Evolutionary conservation across 2,113 vertebrate genomes (phyloP).

Genomic region (Gavia stellata): DNA sequence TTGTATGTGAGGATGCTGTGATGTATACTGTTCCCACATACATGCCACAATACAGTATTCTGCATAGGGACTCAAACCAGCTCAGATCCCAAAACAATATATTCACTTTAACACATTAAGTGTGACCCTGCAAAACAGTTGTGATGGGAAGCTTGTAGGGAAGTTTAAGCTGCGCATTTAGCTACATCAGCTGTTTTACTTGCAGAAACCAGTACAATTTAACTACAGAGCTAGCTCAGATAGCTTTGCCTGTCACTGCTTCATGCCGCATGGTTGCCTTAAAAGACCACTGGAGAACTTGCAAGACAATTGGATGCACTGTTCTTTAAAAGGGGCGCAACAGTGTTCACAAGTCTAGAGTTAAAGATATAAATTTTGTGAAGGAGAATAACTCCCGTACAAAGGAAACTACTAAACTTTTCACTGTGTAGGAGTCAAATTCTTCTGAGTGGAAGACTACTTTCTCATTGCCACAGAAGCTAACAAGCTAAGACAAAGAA

Average conservation of each 20-base stretch:
- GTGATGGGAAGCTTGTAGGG: not conserved
- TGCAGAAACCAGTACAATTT: not conserved
- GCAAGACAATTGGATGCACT: not conserved
- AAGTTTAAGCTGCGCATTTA: not conserved
- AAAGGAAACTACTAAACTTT: not conserved
- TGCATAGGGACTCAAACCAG: not conserved
- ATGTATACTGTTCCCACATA: not conserved
- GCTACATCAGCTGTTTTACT: not conserved
- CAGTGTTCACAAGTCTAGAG: not conserved
- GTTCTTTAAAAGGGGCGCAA: not conserved
- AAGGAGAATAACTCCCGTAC: not conserved
- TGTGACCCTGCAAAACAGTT: not conserved
- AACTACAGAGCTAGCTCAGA: not conserved
- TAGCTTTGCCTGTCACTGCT: not conserved
- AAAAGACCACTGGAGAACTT: not conserved
- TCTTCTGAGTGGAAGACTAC: not conserved
- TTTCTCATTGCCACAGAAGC: not conserved
- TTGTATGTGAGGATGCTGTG: not conserved
- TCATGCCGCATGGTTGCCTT: not conserved
- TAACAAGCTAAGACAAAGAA: not conserved
- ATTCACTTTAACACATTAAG: not conserved
- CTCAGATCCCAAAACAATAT: not conserved
- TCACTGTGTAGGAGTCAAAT: not conserved
- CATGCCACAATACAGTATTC: not conserved
- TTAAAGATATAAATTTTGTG: not conserved